Base-by-base conservation (phyloP, 2,113 vertebrate genomes). In the Podarcis cretensis region DNA sequence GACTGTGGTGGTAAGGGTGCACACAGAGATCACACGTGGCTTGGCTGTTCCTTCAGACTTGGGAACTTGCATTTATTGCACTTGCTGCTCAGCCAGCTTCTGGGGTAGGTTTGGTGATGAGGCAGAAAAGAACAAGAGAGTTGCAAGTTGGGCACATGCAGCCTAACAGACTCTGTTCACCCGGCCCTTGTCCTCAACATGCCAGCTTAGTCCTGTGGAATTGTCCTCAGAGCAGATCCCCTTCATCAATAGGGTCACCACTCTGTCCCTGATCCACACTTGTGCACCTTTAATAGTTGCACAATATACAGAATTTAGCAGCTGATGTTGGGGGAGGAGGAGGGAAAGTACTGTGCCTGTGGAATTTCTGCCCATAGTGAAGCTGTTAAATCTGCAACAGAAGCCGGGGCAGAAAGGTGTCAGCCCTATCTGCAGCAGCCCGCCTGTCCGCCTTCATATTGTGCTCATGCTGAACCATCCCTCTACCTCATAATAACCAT, bases 1-100 rank as follows among this genome's bases (percentile, higher is more conserved):
- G 84, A 13, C 0, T 2, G 65, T 76, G 85, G 23, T 23, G 30
- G 6, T 1, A 30, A n/a, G n/a, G 68, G 6, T 3, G n/a, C 6
- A 12, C 12, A 40, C 71, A 4, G 1, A 4, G 1, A 68, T 35
- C 37, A 18, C 32, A n/a, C 32, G 12, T 43, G 68, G 80, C 71
- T 59, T 16, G 43, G 30, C 59, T 21, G 30, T 2, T 54, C 30
- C 63, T 63, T 43, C 66, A 25, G 13, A 13, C 21, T 54, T 35
- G 43, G n/a, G 27, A 13, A 1, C 25, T 27, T n/a, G 9, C 43
- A 20, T 76, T 68, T 66, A 21, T 73, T 54, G 81, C 66, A 74
- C 43, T 35, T 68, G 13, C 73, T 88, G 27, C 27, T 59, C 14
- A 20, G 14, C 37, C 18, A 18, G 16, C 7, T 81, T 18, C 79